Evolutionary conservation across 2,797 vertebrate species (phyloP), one percentile per base, ranked within the genome.

Genomic region (Rhodeus uyekii): DNA sequence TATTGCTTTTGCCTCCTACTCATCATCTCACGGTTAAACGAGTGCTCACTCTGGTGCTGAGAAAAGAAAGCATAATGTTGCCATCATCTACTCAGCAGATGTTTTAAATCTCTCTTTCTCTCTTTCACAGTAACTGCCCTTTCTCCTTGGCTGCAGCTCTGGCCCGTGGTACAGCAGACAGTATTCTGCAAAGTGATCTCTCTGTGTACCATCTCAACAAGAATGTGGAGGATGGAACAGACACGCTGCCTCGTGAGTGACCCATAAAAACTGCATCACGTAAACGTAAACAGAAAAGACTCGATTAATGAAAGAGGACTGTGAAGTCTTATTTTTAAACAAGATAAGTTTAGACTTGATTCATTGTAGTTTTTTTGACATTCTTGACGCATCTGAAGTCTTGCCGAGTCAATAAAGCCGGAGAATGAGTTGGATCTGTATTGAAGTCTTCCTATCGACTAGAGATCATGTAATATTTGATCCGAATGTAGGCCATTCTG

Each of bases 91-190:
- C 55, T 44, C 27, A 42, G 34, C 76, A 65, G 68, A 63, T 60
- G 29, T 65, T 34, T 39, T 61, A 38, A 68, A 63, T 50, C 42
- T 85, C 32, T 63, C 67, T 60, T 29, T 60, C 84, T 86, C 22
- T 76, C 61, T 83, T 72, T 83, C 58, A 78, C 92, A 95, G 94
- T 90, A 95, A 95, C 68, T 98, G 97, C 78, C 97, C 97, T 0
- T 99, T 97, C 75, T 96, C 97, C 86, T 91, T 99, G 96, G 97
- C 97, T 24, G 95, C 97, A n/a, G 97, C 96, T 36, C 88, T 99
- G 90, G 96, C 98, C 65, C 94, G 97, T 88, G 96, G 96, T 61
- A 97, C 98, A 1, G 94, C 97, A 32, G 97, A 98, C 86, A 95
- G 95, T 89, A 89, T 99, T 77, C 95, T 98, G 61, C 96, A 97